phyloP scores from a whole-genome alignment of 2,797 vertebrate species.

The Trachops cirrhosus region DNA sequence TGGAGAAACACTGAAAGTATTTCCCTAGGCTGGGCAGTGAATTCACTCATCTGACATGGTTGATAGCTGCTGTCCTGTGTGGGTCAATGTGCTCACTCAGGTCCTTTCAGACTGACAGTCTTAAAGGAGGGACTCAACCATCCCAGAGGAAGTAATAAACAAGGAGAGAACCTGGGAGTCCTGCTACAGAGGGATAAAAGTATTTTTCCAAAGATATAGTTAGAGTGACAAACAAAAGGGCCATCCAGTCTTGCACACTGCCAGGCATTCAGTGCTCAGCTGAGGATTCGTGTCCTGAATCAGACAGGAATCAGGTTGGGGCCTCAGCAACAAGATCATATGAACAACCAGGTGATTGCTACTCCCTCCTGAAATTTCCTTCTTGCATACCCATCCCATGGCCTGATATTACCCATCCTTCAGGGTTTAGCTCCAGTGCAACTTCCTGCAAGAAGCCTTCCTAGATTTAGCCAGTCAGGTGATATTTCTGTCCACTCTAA shows the following conservation, averaged over 20 bases:
- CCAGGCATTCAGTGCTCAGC: not conserved
- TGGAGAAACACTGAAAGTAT: constrained; percentile 8
- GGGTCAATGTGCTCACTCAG: not conserved
- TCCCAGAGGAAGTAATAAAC: not conserved
- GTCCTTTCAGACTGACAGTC: not conserved
- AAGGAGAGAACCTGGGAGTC: not conserved
- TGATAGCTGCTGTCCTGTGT: not conserved
- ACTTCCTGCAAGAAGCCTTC: not conserved
- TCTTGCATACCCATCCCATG: not conserved
- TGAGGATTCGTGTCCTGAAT: not conserved
- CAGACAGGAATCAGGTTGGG: not conserved
- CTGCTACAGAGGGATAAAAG: not conserved
- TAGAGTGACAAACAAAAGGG: not conserved
- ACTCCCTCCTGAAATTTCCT: not conserved
- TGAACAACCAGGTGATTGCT: not conserved
- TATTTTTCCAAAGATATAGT: constrained; percentile 40
- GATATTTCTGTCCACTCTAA: not conserved
- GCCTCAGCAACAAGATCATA: not conserved
- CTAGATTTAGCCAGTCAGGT: not conserved
- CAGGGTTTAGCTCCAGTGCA: not conserved
- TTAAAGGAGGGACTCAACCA: constrained; percentile 31
- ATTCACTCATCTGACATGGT: not conserved
- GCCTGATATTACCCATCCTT: not conserved
- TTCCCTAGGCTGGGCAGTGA: not conserved
- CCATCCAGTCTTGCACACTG: not conserved